These are phyloP conservation scores for Drosophila leontia DNA, from an alignment of 1,140 invertebrate genomes.

Conservation along the genomic window DNA sequence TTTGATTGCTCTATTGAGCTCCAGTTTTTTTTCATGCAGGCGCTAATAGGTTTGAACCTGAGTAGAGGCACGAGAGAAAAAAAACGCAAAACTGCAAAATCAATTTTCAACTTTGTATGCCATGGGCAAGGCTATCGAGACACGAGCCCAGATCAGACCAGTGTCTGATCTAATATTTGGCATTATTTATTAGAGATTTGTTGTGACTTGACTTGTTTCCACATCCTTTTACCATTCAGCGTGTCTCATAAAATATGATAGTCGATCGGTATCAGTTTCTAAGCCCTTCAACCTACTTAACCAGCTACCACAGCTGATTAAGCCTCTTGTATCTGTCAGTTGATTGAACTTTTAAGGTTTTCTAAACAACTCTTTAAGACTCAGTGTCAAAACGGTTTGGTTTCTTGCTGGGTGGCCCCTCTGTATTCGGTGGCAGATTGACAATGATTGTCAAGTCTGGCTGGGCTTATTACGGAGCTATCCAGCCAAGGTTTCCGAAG, in stretches of 20 bases:
- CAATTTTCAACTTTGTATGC: constrained; percentile 46
- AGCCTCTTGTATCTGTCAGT: constrained; percentile 43
- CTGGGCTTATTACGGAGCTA: constrained; percentile 42
- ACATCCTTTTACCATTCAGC: constrained; percentile 35
- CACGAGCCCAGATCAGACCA: constrained; percentile 32
- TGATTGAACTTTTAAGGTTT: constrained; percentile 54
- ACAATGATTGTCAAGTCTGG: constrained; percentile 44
- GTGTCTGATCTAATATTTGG: constrained; percentile 21
- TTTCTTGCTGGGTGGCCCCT: constrained; percentile 32
- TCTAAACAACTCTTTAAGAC: constrained; percentile 19
- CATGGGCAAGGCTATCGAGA: constrained; percentile 50
- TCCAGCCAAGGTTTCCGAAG: constrained; percentile 26
- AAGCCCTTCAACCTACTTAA: constrained; percentile 34
- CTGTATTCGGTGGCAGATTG: constrained; percentile 29
- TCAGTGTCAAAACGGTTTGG: constrained; percentile 40
- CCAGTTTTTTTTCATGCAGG: constrained; percentile 41
- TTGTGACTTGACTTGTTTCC: constrained; percentile 42
- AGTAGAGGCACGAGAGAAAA: constrained; percentile 13
- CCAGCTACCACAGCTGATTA: constrained; percentile 29
- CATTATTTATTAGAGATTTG: constrained; percentile 14
- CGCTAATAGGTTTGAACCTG: constrained; percentile 54
- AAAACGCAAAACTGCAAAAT: constrained; percentile 29
- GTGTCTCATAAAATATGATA: constrained; percentile 24
- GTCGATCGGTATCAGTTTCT: constrained; percentile 25
- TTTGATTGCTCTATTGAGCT: constrained; percentile 50